Conservation (phyloP, 2,797 vertebrate species). For the Trichosurus vulpecula region DNA sequence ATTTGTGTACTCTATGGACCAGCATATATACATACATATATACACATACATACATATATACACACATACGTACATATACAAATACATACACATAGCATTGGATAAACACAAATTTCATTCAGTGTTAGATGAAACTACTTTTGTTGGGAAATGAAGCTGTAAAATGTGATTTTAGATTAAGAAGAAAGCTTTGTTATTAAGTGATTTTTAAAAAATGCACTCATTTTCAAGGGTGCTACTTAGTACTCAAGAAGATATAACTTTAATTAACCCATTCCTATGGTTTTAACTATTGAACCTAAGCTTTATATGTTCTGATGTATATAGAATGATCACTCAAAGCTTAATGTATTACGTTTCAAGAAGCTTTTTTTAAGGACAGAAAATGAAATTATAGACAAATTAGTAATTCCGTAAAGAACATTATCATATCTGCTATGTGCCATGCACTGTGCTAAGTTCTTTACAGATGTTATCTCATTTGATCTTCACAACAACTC, state of each 20-base stretch:
- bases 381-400: neutral
- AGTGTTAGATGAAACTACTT: conserved; percentile 23
- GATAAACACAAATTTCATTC: neutral
- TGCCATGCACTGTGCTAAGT: neutral
- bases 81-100: too few species aligned
- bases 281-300: conserved; percentile 8
- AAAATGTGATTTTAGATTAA: conserved; percentile 44
- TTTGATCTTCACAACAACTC: neutral
- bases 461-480: neutral
- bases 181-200: conserved; percentile 5
- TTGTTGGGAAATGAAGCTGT: conserved; percentile 23
- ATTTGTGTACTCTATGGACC: conserved; percentile 17
- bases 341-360: neutral
- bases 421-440: neutral
- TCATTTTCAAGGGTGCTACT: neutral
- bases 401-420: neutral
- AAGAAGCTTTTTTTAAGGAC: neutral
- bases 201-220: neutral
- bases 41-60: too few species aligned
- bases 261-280: conserved; percentile 48
- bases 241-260: neutral
- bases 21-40: neutral
- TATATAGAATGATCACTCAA: neutral
- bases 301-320: conserved; percentile 28
- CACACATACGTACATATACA: too few species aligned